phyloP scores from a whole-genome alignment of 2,888 invertebrate genomes.

The Cyclophora punctaria region DNA sequence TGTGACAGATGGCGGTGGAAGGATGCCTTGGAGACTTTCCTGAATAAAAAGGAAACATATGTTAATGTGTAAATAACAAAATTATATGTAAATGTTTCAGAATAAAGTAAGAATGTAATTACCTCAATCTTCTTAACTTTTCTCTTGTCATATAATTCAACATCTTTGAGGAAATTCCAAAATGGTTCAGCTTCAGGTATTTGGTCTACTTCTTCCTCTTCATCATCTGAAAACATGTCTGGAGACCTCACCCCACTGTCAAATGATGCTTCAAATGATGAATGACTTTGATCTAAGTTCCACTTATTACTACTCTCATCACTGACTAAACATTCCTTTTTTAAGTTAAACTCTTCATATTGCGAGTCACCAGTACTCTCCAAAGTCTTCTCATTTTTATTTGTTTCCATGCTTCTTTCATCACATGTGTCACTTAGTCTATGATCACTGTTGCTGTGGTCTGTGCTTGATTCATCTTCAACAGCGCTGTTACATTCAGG shows the following conservation, averaged over 20 bases:
- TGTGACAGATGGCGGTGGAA: conserved; percentile 85
- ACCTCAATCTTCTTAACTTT: conserved; percentile 61
- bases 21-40: conserved; percentile 79
- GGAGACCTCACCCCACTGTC: conserved; percentile 75
- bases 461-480: conserved; percentile 21
- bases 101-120: not conserved
- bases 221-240: conserved; percentile 79
- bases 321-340: conserved; percentile 26
- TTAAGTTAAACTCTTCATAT: conserved; percentile 40
- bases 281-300: conserved; percentile 59
- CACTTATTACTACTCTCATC: conserved; percentile 47
- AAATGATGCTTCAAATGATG: conserved; percentile 62
- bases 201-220: conserved; percentile 35
- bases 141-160: conserved; percentile 55
- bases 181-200: conserved; percentile 41
- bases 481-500: conserved; percentile 18
- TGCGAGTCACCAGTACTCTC: conserved; percentile 54
- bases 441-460: conserved; percentile 24
- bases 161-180: conserved; percentile 55
- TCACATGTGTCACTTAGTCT: conserved; percentile 30
- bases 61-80: not conserved
- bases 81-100: not conserved
- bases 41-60: conserved; percentile 23
- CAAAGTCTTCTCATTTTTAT: conserved; percentile 35
- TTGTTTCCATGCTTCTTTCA: conserved; percentile 28